Base-by-base conservation (phyloP, 2,888 invertebrate species). In the Melitaea athalia region DNA sequence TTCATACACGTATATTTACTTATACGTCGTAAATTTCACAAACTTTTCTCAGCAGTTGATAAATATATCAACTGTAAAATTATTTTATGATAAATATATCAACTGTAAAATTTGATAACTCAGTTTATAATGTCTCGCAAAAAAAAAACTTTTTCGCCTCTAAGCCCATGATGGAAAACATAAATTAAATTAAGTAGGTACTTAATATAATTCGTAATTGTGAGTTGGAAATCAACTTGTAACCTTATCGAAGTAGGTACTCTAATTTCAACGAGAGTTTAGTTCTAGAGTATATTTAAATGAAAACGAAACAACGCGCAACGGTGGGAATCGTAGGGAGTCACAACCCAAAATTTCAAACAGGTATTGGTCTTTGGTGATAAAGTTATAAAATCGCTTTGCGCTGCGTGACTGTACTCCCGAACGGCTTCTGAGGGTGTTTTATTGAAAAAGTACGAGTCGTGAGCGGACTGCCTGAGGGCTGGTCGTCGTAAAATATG, bases 371-470 rank as follows among this genome's bases (percentile, higher is more conserved):
- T 77, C 82, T 81, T 79, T 78, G 76, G 84, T 85, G 88, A 90
- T 90, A 89, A 91, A 91, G 91, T 88, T 89, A 90, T 90, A 91
- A 91, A 91, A 92, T 88, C 89, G 91, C 81, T 89, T 83, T 81
- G 74, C 79, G 76, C 81, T 88, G 86, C 92, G 92, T 91, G 92
- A 91, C 90, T 86, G 84, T 80, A 90, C 85, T 92, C 76, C 84
- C 79, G 85, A 89, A 83, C 82, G 80, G 78, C 77, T 79, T 84
- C 79, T 78, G 79, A 81, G 86, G 87, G 85, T 87, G 88, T 89
- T 92, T 92, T 91, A 91, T 91, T 92, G 91, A 91, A 92, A 92
- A 92, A 92, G 88, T 91, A 88, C 74, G 80, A 83, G 81, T 83
- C 91, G 91, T 91, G 92, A 90, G 83, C 82, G 74, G 91, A 90